Evolutionary conservation across 2,113 vertebrate genomes (phyloP), one percentile per base, ranked within the genome.

Genomic region (Tetrao urogallus): DNA sequence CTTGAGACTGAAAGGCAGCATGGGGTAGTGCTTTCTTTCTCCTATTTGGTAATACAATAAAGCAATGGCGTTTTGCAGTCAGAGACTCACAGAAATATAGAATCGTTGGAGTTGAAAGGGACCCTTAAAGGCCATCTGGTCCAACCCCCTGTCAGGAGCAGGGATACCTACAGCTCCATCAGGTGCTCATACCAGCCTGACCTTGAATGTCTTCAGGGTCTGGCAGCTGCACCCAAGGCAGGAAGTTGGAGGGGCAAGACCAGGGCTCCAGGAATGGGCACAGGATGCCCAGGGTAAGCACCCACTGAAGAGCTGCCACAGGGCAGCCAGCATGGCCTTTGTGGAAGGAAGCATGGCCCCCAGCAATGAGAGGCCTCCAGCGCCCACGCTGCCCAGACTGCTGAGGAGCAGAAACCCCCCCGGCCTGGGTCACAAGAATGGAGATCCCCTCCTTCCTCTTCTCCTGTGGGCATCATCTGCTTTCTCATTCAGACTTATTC

Each of bases 171-270:
- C 48, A 25, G 24, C 48, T 50, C 13, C 6, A 50, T 25, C 48
- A 54, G 27, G 52, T 54, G 27, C 52, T 54, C 15, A 16, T 27
- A 54, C 14, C 52, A 54, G 52, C 27, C 52, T 10, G 27, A 54
- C 15, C 5, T 9, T 30, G 52, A 28, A 54, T 54, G 27, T 30
- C 52, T 54, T 15, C 15, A 9, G 52, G 14, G 27, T 30, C 52
- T 24, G 8, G 6, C 12, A 18, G 4, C 28, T 1, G 1, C 13
- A 24, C 9, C 36, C 32, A 36, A 38, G 13, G 1, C 0, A 2
- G 0, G 3, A 25, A 78, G 42, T 25, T 48, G 25, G 56, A 43
- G 32, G 20, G 66, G 30, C 2, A 1, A 12, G 13, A 9, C 8
- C 57, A 71, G 45, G 57, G 38, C 22, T 67, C 20, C 61, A 60